Evolutionary conservation across 1,140 invertebrate genomes (phyloP), one percentile per base, ranked within the genome.

Genomic region (Lepidurus couesii): DNA sequence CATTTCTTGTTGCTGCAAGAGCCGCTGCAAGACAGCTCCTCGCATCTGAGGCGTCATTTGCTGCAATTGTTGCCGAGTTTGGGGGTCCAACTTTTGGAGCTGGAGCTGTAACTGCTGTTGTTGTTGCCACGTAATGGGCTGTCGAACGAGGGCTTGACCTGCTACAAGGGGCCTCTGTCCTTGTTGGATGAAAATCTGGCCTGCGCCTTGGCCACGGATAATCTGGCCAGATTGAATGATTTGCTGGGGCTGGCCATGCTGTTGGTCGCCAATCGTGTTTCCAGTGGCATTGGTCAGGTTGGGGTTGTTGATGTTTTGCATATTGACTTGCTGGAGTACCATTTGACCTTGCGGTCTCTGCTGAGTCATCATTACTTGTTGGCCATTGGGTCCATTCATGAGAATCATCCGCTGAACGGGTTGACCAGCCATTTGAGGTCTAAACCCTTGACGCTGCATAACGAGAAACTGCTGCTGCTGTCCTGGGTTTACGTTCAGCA

Each of bases 21-120:
- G 53, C 53, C 75, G 42, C 16, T 79, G 78, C n/a, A 78, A 34
- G 16, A 53, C 76, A 21, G 16, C 75, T 65, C 80, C 79, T 45
- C 79, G 78, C 76, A 80, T n/a, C 26, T 81, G 80, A 24, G 75
- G 77, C 21, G 75, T 76, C 74, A 83, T 81, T 26, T 82, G 82
- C 75, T 82, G 82, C 10, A 80, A 75, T 75, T 78, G 78, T 77
- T 81, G 81, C 16, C 82, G 83, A 16, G 79, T 34, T 81, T 81
- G 81, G 44, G 79, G 81, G 53, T 81, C 44, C 10, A 80, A 77
- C 43, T 78, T 78, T 78, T 75, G 76, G 16, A 75, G 73, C 44
- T 79, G 65, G 47, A 81, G 44, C 21, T 80, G 80, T 73, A 76
- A 80, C 47, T 73, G 76, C 44, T 77, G 75, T 77, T 81, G 77